Evolutionary conservation across 2,113 vertebrate genomes (phyloP).

Genomic region (Sterrhoptilus dennistouni): DNA sequence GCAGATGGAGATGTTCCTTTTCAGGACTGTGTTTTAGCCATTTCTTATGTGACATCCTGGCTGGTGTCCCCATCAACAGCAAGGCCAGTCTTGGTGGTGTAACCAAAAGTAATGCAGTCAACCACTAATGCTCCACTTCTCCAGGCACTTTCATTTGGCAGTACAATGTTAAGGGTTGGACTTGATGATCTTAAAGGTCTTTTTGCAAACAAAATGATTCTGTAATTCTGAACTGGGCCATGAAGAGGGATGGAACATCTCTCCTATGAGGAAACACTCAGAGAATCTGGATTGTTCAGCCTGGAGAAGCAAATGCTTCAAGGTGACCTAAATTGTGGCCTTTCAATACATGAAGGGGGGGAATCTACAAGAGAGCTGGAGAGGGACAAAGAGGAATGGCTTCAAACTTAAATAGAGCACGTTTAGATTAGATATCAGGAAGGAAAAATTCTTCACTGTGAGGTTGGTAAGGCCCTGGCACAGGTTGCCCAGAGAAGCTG

Average conservation of each 20-base stretch:
- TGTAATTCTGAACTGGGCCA: neutral
- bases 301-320: neutral
- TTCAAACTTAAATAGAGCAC: neutral
- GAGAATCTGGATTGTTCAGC: neutral
- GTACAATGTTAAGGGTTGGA: neutral
- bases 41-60: neutral
- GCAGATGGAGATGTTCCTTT: neutral
- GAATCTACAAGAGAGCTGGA: neutral
- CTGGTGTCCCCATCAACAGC: neutral
- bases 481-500: neutral
- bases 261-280: neutral
- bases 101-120: neutral
- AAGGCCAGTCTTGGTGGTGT: neutral
- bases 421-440: neutral
- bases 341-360: neutral
- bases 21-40: fast-evolving
- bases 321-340: neutral
- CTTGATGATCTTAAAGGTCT: neutral
- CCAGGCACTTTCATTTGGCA: neutral
- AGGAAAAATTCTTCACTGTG: neutral
- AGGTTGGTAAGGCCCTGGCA: neutral
- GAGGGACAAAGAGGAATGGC: neutral
- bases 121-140: neutral
- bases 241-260: neutral
- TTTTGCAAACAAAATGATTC: neutral